Base-by-base conservation (phyloP, 2,888 invertebrate genomes). In the Drosophila limbata region DNA sequence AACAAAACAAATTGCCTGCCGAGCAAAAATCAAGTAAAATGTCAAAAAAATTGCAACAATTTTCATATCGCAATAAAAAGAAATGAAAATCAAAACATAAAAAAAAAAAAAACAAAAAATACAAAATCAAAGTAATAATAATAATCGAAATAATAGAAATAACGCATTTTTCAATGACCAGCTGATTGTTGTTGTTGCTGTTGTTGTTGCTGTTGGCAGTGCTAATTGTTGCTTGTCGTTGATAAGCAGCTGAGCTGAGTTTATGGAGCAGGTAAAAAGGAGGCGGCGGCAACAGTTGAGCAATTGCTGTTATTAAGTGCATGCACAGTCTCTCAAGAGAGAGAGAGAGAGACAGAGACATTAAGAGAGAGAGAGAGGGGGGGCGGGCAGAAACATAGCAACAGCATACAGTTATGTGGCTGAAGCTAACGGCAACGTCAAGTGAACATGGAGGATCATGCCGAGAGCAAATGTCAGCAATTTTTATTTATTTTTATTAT, bases 21-120 rank as follows among this genome's bases (percentile, higher is more conserved):
- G 65, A 67, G 56, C 69, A 73, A 71, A 87, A 83, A 71, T 79
- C 69, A 84, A 79, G 78, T 87, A 78, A 77, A 87, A 77, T 84
- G 77, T 85, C 85, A 85, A 84, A 75, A 78, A 79, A 76, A 67
- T 77, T 77, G 68, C 68, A 71, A 77, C 67, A 68, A 69, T 71
- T 67, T 77, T 66, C 57, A 71, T 78, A 77, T 70, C 63, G 72
- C 63, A 50, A 39, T 21, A 44, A 19, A 8, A 50, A n/a, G 19
- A 21, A 45, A 42, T 44, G n/a, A 21, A 37, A 50, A 25, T 13
- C 25, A 35, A 57, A 57, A 33, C 33, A 44, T 42, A 35, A 44
- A 44, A 35, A 55, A 37, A 39, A 17, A 33, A 19, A 33, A 25
- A 44, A 35, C 51, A 39, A 39, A 17, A 35, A 21, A 33, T 19